Evolutionary conservation across 2,888 invertebrate genomes (phyloP).

Genomic region (Hydroisotoma schaefferi): DNA sequence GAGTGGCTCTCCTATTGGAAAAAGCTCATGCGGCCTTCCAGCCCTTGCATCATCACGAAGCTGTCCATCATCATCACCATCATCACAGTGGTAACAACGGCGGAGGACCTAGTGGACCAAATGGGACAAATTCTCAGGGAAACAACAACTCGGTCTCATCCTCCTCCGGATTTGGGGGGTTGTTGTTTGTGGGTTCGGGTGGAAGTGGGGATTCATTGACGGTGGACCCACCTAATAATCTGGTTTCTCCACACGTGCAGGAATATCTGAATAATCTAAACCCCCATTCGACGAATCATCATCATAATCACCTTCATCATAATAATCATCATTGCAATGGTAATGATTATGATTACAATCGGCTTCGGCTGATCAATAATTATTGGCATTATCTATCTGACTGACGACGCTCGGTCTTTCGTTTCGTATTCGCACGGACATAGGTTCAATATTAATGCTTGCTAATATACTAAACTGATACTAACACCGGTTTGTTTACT

Average conservation of each 20-base stretch:
- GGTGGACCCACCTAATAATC: constrained; percentile 33
- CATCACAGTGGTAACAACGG: constrained; percentile 3
- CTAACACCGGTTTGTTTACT: constrained; percentile 3
- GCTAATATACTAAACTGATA: too few species aligned
- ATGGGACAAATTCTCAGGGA: background rate
- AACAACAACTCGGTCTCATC: background rate
- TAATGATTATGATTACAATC: too few species aligned
- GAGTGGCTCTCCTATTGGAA: constrained; percentile 49
- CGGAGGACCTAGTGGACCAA: background rate
- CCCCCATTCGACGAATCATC: constrained; percentile 24
- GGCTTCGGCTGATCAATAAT: too few species aligned
- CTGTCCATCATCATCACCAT: constrained; percentile 12
- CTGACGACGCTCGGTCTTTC: too few species aligned
- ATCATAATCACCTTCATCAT: too few species aligned
- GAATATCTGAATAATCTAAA: constrained; percentile 48
- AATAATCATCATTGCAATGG: too few species aligned
- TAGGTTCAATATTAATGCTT: too few species aligned
- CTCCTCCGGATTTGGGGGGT: constrained; percentile 1
- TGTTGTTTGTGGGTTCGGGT: background rate
- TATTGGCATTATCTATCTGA: too few species aligned
- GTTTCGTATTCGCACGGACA: too few species aligned
- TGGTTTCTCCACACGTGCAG: constrained; percentile 47
- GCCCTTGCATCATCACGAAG: background rate
- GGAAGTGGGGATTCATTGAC: background rate
- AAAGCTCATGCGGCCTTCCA: constrained; percentile 32